phyloP scores from a whole-genome alignment of 2,888 invertebrate species.

The Ochropleura leucogaster region DNA sequence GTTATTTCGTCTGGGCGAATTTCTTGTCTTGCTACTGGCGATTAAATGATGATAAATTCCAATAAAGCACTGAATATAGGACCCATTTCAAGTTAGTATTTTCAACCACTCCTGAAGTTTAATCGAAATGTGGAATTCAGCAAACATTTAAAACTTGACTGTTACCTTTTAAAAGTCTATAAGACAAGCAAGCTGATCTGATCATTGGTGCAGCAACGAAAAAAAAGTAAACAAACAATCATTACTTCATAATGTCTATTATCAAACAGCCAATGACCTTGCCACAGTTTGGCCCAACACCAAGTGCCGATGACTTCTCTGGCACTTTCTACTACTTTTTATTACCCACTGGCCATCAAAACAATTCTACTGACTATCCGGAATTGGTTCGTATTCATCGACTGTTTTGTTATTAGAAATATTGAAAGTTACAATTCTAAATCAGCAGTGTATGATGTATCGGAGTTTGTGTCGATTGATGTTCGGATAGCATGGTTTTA shows the following conservation, averaged over 20 bases:
- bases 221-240: conserved; percentile 87
- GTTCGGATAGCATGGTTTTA: conserved; percentile 54
- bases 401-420: conserved; percentile 50
- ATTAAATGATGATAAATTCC: conserved; percentile 34
- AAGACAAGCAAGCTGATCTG: conserved; percentile 8
- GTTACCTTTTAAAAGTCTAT: not conserved
- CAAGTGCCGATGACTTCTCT: conserved; percentile 88
- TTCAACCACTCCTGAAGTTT: not conserved
- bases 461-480: conserved; percentile 20
- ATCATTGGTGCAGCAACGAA: conserved; percentile 60
- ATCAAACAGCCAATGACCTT: conserved; percentile 87
- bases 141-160: not conserved
- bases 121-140: not conserved
- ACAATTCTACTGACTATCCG: conserved; percentile 38
- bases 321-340: conserved; percentile 87
- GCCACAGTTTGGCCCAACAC: conserved; percentile 86
- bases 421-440: conserved; percentile 18
- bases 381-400: conserved; percentile 66
- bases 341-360: conserved; percentile 68
- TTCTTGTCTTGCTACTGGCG: conserved; percentile 11
- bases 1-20: conserved; percentile 21
- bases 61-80: conserved; percentile 5
- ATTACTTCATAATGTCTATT: conserved; percentile 85
- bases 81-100: not conserved
- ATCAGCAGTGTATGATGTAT: conserved; percentile 53